phyloP scores from a whole-genome alignment of 2,113 vertebrate genomes.

The Rhea americana region DNA sequence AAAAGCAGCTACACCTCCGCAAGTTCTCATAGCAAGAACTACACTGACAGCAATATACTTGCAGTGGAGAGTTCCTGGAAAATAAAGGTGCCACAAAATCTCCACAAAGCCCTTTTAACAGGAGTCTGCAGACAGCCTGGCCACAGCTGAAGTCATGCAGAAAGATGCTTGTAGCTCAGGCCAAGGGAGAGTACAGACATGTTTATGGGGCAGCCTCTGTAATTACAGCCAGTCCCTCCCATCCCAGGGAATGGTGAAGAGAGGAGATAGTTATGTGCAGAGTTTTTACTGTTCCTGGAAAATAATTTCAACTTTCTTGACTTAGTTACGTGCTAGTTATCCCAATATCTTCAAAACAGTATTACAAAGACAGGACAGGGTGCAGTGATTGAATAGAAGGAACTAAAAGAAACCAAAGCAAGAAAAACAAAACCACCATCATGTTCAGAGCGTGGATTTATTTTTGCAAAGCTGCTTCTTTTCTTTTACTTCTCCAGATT shows the following conservation, averaged over 20 bases:
- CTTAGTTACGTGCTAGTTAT: neutral
- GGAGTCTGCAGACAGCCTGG: neutral
- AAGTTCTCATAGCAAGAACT: neutral
- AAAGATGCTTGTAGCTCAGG: neutral
- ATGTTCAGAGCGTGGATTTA: neutral
- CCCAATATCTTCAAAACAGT: neutral
- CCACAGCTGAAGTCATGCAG: neutral
- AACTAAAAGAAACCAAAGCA: too few species aligned
- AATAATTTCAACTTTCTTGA: neutral
- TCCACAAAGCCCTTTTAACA: neutral
- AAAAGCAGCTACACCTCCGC: neutral
- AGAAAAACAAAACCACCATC: neutral
- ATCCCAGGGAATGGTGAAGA: neutral
- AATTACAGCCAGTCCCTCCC: neutral
- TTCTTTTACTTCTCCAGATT: neutral
- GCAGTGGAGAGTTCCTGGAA: neutral
- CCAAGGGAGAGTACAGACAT: neutral
- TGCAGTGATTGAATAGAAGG: neutral
- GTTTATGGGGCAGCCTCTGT: neutral
- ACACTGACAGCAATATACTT: neutral
- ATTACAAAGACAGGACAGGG: neutral
- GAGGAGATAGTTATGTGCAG: neutral
- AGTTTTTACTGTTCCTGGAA: neutral
- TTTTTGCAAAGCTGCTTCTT: neutral
- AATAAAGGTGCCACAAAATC: neutral